Evolutionary conservation across 2,888 invertebrate genomes (phyloP).

Genomic region (Chloroclysta siterata): DNA sequence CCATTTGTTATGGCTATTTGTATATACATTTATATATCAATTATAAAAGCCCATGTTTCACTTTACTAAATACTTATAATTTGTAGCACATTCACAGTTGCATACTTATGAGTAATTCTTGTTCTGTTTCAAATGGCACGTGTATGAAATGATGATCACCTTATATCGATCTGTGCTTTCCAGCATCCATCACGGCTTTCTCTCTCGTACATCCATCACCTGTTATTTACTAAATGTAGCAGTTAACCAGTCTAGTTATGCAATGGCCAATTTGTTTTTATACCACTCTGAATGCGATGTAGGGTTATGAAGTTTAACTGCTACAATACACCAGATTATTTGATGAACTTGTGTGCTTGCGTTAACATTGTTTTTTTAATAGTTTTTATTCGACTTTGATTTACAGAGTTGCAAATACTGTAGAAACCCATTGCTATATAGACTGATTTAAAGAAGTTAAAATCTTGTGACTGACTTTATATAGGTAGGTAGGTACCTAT

Average conservation of each 20-base stretch:
- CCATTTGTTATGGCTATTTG: no score
- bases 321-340: neutral
- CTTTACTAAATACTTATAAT: no score
- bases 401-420: no score
- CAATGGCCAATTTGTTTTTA: constrained; percentile 4
- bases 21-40: no score
- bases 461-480: no score
- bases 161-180: constrained; percentile 28
- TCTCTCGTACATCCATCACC: constrained; percentile 15
- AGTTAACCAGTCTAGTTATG: constrained; percentile 23
- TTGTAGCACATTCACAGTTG: neutral
- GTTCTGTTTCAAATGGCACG: constrained; percentile 9
- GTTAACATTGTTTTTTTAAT: no score
- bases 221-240: constrained; percentile 18
- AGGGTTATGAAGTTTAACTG: neutral
- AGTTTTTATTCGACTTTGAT: no score
- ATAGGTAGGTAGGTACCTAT: no score
- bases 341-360: no score
- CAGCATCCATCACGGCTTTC: constrained; percentile 28
- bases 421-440: no score
- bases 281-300: neutral
- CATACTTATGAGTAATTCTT: neutral
- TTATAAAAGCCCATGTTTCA: no score
- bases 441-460: no score
- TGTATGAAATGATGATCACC: constrained; percentile 27